These are phyloP conservation scores for Trinectes maculatus DNA, from an alignment of 2,113 vertebrate genomes.

Conservation along the genomic window DNA sequence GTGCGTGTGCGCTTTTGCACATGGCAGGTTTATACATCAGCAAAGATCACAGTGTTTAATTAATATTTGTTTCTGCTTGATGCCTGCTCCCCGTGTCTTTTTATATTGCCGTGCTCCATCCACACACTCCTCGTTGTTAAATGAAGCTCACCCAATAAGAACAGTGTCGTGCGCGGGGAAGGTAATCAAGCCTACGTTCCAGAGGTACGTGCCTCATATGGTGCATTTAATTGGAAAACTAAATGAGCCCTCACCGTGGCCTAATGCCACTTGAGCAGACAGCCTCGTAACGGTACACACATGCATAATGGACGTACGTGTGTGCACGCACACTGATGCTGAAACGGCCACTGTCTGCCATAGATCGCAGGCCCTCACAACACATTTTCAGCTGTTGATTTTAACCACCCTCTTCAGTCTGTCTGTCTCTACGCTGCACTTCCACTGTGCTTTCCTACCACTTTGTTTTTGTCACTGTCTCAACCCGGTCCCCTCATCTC, in stretches of 20 bases:
- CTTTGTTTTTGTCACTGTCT: slow-evolving; percentile 27
- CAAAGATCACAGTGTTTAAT: slow-evolving; percentile 51
- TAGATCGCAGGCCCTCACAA: slow-evolving; percentile 44
- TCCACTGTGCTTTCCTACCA: slow-evolving; percentile 12
- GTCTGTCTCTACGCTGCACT: slow-evolving; percentile 35
- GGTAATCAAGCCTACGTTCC: slow-evolving; percentile 51
- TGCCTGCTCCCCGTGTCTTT: slow-evolving; percentile 23
- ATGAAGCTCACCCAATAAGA: slow-evolving; percentile 59
- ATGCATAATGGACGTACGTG: slow-evolving; percentile 28
- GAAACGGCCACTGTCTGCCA: slow-evolving; percentile 48
- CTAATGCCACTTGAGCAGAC: slow-evolving; percentile 62
- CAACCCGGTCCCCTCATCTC: slow-evolving; percentile 29
- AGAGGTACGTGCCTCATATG: slow-evolving; percentile 25
- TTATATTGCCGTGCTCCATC: slow-evolving; percentile 13
- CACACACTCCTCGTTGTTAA: slow-evolving; percentile 35
- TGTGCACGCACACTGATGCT: slow-evolving; percentile 24
- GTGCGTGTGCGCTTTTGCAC: slow-evolving; percentile 8
- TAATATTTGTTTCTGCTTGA: slow-evolving; percentile 45
- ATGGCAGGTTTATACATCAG: slow-evolving; percentile 1
- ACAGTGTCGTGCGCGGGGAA: slow-evolving; percentile 18
- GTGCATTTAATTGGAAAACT: slow-evolving; percentile 50
- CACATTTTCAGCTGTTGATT: slow-evolving; percentile 62
- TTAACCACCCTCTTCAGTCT: slow-evolving; percentile 63
- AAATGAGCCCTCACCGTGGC: slow-evolving; percentile 60
- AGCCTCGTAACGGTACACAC: slow-evolving; percentile 42